Evolutionary conservation across 2,888 invertebrate genomes (phyloP), one percentile per base, ranked within the genome.

Genomic region (Hanleya hanleyi): DNA sequence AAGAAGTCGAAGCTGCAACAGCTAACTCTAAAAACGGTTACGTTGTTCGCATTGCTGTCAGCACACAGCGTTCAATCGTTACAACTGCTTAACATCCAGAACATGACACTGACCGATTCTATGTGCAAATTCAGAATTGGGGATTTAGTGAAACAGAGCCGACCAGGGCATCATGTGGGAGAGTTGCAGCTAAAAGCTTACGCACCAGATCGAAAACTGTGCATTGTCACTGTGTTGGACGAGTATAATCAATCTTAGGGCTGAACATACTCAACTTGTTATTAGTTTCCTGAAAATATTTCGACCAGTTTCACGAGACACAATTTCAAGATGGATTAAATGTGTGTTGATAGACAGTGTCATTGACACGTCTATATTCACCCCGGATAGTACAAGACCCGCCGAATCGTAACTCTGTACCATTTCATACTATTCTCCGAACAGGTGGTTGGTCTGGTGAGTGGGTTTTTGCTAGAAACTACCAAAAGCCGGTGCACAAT

Each of bases 311-410:
- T 67, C 73, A 26, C 49, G 35, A 36, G 66, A 41, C 36, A 77
- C 77, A 1, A 69, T 78, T 36, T 35, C 67, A 12, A 47, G 78
- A n/a, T 76, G 76, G 73, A 57, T 73, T 32, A 78, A 71, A 65
- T 22, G n/a, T 32, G 50, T 73, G n/a, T 18, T 76, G 49, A 37
- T 26, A 6, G 51, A 61, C 22, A 66, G 73, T 18, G 75, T 74
- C 1, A 74, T 79, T 18, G 75, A 77, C 65, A 61, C 68, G 32
- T 70, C n/a, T 12, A 47, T 51, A 12, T 79, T 68, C 68, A 73
- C 62, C 32, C 49, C 77, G 9, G 75, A 77, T 47, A 75, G 71
- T 36, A 75, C 74, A 32, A 69, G 74, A 32, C 36, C 79, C 26
- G 77, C 72, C 12, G 22, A 22, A 18, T 35, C 36, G 29, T 38